Conservation (phyloP, 2,888 invertebrate species). For the Agonopterix heracliana region DNA sequence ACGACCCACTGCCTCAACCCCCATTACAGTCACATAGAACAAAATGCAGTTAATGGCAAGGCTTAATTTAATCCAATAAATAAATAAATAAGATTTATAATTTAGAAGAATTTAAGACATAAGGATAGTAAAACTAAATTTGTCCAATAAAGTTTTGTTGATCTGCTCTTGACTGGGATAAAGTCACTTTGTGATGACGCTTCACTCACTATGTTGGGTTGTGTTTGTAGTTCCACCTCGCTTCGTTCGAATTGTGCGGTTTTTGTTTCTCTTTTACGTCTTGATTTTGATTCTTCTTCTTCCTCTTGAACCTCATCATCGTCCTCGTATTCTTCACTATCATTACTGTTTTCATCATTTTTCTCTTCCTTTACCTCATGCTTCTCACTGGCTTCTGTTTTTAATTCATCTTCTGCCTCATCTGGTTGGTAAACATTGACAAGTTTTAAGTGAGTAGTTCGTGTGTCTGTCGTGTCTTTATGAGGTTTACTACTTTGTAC, state of each 20-base stretch:
- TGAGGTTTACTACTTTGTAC: conserved; percentile 8
- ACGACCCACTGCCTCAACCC: conserved; percentile 30
- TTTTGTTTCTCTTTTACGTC: neutral
- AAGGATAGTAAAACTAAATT: conserved; percentile 38
- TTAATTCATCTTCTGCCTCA: conserved; percentile 28
- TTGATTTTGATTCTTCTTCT: neutral
- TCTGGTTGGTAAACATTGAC: conserved; percentile 41
- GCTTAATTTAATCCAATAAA: conserved; percentile 61
- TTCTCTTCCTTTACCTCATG: conserved; percentile 25
- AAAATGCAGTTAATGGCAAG: conserved; percentile 69
- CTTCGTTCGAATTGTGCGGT: conserved; percentile 36
- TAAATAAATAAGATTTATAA: conserved; percentile 42
- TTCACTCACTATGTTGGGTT: conserved; percentile 26
- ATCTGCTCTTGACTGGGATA: conserved; percentile 23
- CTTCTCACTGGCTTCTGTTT: conserved; percentile 41
- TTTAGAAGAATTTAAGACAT: conserved; percentile 40
- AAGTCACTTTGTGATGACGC: conserved; percentile 46
- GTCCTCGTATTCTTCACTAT: conserved; percentile 22
- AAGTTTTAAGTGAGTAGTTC: conserved; percentile 55
- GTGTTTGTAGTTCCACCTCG: conserved; percentile 37
- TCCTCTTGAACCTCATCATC: neutral
- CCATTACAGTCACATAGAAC: conserved; percentile 7
- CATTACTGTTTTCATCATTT: conserved; percentile 25
- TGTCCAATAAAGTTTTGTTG: conserved; percentile 23
- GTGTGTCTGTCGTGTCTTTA: conserved; percentile 17